phyloP scores from a whole-genome alignment of 1,140 invertebrate species.

The Reticulitermes speratus region DNA sequence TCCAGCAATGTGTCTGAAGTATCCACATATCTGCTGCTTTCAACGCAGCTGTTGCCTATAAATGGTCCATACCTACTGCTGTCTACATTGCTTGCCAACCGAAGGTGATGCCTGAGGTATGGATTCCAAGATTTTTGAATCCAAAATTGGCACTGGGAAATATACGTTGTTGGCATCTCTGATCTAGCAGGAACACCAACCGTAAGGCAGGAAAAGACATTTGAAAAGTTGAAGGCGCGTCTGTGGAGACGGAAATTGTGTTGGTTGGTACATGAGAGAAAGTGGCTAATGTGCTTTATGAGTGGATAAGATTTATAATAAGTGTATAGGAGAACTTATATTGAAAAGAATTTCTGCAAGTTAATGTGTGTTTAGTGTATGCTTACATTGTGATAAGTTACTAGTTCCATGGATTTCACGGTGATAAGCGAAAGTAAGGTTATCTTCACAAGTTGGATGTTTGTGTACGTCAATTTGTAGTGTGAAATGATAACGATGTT shows the following conservation, averaged over 20 bases:
- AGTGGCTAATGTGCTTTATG: background rate
- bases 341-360: background rate
- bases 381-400: background rate
- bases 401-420: background rate
- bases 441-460: background rate
- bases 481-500: conserved; percentile 45
- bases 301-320: background rate
- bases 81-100: no score
- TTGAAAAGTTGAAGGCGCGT: background rate
- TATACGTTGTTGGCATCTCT: background rate
- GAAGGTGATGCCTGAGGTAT: no score
- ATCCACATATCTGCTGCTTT: no score
- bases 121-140: no score
- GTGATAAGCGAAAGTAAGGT: background rate
- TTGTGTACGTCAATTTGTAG: background rate
- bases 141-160: no score
- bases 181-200: background rate
- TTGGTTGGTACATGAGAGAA: background rate
- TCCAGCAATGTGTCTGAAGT: no score
- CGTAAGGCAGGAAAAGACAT: background rate
- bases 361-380: background rate
- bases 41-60: no score
- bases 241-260: background rate
- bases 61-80: no score
- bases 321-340: background rate